phyloP scores from a whole-genome alignment of 2,113 vertebrate species.

The Psittacula cyanocephala region DNA sequence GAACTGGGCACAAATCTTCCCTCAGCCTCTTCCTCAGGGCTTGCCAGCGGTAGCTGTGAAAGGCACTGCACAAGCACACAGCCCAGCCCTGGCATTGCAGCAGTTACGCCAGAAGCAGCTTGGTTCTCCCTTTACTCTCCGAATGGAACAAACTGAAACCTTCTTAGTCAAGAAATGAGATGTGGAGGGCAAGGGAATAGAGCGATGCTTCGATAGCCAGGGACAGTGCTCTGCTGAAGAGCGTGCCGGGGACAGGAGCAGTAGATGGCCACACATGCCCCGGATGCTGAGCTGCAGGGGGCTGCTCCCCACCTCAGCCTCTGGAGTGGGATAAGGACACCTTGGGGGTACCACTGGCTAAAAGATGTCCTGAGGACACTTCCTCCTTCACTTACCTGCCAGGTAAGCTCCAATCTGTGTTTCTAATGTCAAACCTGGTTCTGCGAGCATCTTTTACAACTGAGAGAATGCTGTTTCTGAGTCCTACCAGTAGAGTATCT shows the following conservation, averaged over 20 bases:
- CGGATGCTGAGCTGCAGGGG: background rate
- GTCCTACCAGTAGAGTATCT: background rate
- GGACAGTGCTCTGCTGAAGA: background rate
- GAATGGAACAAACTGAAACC: background rate
- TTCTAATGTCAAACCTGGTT: background rate
- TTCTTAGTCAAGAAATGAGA: background rate
- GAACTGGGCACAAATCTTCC: fast-evolving
- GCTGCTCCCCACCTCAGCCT: background rate
- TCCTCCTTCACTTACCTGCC: background rate
- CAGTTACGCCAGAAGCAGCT: background rate
- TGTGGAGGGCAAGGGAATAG: background rate
- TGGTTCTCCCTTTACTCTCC: background rate
- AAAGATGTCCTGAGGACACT: background rate
- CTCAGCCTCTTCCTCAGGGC: background rate
- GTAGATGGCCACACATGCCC: no score
- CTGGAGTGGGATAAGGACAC: background rate
- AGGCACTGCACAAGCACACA: fast-evolving
- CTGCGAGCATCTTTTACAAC: background rate
- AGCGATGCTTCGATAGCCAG: background rate
- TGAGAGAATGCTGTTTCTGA: background rate
- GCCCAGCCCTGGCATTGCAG: background rate
- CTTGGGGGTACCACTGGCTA: background rate
- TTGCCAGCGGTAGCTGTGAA: fast-evolving
- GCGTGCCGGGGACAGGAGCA: background rate
- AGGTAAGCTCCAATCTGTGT: background rate